Percentiles rank a stretch among this genome's conserved stretches.
These are phyloP conservation scores for Lucilia sericata DNA, from an alignment of 1,140 invertebrate species.

Conservation along the genomic window DNA sequence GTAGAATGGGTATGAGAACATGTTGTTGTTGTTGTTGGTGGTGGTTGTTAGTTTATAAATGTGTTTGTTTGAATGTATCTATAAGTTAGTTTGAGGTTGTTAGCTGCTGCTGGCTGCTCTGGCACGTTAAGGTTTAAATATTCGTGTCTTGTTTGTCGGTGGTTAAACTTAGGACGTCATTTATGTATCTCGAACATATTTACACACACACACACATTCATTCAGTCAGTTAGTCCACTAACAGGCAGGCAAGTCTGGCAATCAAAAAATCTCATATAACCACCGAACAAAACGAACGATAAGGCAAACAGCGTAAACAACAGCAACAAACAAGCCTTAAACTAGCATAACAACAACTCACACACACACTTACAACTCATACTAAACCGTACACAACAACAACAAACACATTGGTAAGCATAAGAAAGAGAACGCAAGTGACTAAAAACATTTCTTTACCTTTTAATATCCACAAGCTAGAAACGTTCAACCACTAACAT, in stretches of 20 bases:
- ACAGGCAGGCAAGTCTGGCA: background rate
- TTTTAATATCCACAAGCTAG: background rate
- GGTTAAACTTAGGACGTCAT: conserved; percentile 54
- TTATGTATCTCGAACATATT: conserved; percentile 36
- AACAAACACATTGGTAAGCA: background rate
- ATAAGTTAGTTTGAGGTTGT: background rate
- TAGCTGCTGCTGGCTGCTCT: conserved; percentile 53
- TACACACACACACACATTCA: background rate
- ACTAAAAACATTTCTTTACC: background rate
- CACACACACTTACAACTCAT: background rate
- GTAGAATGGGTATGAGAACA: background rate
- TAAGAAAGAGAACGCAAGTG: background rate
- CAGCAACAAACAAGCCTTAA: conserved; percentile 30
- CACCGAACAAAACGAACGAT: conserved; percentile 21
- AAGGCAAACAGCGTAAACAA: background rate
- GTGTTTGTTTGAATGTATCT: conserved; percentile 2
- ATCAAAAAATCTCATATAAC: background rate
- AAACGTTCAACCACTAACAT: background rate
- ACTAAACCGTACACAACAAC: background rate
- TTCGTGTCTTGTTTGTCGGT: conserved; percentile 62
- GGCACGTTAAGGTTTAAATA: conserved; percentile 43
- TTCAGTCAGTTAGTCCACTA: background rate
- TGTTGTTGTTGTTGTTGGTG: background rate
- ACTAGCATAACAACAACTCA: background rate
- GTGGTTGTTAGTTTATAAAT: conserved; percentile 36